Conservation (phyloP, 1,140 invertebrate species). For the Maniola jurtina region DNA sequence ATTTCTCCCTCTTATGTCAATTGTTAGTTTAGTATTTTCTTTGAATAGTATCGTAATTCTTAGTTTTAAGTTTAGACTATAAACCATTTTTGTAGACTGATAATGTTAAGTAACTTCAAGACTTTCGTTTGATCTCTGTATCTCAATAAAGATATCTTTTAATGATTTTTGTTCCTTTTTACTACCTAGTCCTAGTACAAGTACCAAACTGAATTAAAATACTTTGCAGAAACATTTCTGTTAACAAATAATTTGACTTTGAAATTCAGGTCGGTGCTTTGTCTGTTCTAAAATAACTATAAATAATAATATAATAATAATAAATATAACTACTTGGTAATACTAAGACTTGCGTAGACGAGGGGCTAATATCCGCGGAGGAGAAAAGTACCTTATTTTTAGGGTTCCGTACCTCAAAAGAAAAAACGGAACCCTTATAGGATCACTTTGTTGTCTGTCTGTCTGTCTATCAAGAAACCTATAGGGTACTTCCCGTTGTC, state of each 20-base stretch:
- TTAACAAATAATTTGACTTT: neutral
- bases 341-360: no score
- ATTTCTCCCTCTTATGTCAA: conserved; percentile 25
- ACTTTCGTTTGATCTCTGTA: conserved; percentile 77
- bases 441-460: no score
- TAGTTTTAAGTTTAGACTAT: conserved; percentile 36
- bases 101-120: conserved; percentile 62
- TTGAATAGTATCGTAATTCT: conserved; percentile 10
- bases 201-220: neutral
- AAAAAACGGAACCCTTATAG: no score
- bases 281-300: no score
- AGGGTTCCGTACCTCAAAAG: no score
- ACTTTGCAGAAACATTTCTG: no score
- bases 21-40: conserved; percentile 12
- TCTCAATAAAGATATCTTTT: conserved; percentile 63
- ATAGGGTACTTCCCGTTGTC: no score
- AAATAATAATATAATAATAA: no score
- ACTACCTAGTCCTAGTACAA: neutral
- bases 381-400: no score
- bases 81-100: conserved; percentile 57
- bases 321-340: no score
- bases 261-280: neutral
- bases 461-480: no score
- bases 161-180: conserved; percentile 19
- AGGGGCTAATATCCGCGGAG: no score